Evolutionary conservation across 2,797 vertebrate species (phyloP).

Genomic region (Balearica regulorum): DNA sequence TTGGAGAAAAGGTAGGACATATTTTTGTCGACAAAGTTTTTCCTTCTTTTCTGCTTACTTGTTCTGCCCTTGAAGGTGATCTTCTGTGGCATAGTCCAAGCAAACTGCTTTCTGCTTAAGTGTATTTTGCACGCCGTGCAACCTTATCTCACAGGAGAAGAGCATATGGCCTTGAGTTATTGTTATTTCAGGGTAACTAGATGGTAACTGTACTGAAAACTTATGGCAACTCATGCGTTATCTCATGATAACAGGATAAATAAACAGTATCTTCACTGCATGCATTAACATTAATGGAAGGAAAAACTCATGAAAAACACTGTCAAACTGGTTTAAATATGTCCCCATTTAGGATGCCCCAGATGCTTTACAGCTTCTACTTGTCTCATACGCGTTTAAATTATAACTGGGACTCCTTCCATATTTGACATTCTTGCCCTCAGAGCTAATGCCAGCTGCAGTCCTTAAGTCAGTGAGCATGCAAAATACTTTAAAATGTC

Average conservation of each 20-base stretch:
- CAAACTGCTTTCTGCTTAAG: background rate
- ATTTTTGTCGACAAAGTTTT: background rate
- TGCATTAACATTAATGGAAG: slow-evolving; percentile 40
- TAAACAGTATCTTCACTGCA: background rate
- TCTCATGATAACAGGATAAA: slow-evolving; percentile 17
- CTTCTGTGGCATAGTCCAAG: background rate
- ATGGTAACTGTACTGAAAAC: slow-evolving; percentile 37
- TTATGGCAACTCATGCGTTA: slow-evolving; percentile 14
- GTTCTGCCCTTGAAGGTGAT: background rate
- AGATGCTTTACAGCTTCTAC: background rate
- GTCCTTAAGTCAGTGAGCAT: background rate
- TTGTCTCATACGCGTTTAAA: background rate
- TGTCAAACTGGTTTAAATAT: background rate
- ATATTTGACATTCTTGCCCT: background rate
- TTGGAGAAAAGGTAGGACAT: background rate
- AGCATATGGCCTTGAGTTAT: slow-evolving; percentile 7
- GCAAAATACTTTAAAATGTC: background rate
- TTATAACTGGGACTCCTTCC: background rate
- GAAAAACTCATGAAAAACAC: slow-evolving; percentile 9
- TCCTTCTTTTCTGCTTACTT: background rate
- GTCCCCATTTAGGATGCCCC: background rate
- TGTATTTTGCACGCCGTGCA: background rate
- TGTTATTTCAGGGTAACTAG: slow-evolving; percentile 20
- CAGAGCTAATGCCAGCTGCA: slow-evolving; percentile 11
- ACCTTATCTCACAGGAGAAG: background rate